Evolutionary conservation across 1,140 invertebrate species (phyloP).

Genomic region (Monochamus saltuarius): DNA sequence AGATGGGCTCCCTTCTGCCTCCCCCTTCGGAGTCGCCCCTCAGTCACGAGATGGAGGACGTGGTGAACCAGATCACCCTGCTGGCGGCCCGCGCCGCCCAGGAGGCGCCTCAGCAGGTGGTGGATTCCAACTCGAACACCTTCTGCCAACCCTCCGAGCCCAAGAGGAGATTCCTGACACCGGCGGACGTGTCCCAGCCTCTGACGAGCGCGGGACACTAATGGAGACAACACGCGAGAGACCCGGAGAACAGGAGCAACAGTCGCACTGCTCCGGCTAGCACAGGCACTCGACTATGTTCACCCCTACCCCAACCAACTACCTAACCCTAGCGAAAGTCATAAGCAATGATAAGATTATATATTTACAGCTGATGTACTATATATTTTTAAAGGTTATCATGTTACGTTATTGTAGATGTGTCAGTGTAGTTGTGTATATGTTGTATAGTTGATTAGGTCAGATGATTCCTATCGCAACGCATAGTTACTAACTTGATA

Average conservation of each 20-base stretch:
- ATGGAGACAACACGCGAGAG: constrained; percentile 8
- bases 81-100: constrained; percentile 70
- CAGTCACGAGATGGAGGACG: constrained; percentile 78
- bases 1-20: constrained; percentile 42
- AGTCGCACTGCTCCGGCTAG: not conserved
- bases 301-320: not conserved
- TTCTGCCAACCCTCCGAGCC: constrained; percentile 57
- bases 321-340: not conserved
- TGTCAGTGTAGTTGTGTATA: constrained; percentile 51
- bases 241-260: not conserved
- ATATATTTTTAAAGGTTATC: constrained; percentile 28
- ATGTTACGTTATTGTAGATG: constrained; percentile 28
- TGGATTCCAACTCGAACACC: constrained; percentile 54
- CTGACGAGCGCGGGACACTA: constrained; percentile 61
- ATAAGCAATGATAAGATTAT: constrained; percentile 33
- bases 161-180: constrained; percentile 54
- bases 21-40: constrained; percentile 60
- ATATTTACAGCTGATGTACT: constrained; percentile 47
- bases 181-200: constrained; percentile 54
- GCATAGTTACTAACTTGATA: constrained; percentile 51
- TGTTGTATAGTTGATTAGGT: constrained; percentile 48
- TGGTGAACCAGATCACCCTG: constrained; percentile 78
- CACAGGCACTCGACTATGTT: constrained; percentile 7
- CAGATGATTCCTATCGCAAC: constrained; percentile 54
- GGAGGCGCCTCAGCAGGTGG: constrained; percentile 47